Percentiles rank a stretch among this genome's conserved stretches.
phyloP scores from a whole-genome alignment of 2,888 invertebrate genomes.

The Parasteatoda lunata region DNA sequence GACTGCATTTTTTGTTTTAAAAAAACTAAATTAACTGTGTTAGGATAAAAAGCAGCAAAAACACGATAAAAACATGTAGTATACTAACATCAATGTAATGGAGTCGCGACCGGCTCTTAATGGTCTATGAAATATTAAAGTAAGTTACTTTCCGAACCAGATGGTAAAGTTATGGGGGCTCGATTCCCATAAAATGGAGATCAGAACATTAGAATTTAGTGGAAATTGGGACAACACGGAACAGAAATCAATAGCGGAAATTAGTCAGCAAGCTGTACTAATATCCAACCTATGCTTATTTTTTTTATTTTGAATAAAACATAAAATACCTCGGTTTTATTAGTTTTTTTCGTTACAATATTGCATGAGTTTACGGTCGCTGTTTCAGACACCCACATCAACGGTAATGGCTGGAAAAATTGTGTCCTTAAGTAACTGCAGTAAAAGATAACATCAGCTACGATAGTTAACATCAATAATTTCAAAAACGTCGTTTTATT shows the following conservation, averaged over 20 bases:
- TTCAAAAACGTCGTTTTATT: too few relatives aligned
- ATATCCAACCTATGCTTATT: not conserved
- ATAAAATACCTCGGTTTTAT: not conserved
- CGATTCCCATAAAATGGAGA: constrained; percentile 26
- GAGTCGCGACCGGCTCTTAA: constrained; percentile 38
- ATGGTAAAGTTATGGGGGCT: constrained; percentile 19
- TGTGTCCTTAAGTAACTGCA: too few relatives aligned
- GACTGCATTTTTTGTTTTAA: too few relatives aligned
- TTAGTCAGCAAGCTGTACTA: not conserved
- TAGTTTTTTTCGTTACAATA: too few relatives aligned
- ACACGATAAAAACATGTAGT: too few relatives aligned
- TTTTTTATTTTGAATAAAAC: not conserved
- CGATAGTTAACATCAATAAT: too few relatives aligned
- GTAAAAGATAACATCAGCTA: too few relatives aligned
- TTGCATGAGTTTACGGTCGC: too few relatives aligned
- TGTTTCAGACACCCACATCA: too few relatives aligned
- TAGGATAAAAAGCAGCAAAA: too few relatives aligned
- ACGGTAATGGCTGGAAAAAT: too few relatives aligned
- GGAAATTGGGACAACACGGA: not conserved
- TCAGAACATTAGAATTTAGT: constrained; percentile 4
- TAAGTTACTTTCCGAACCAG: constrained; percentile 25
- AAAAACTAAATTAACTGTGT: too few relatives aligned
- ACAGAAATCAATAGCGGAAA: not conserved
- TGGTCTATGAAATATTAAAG: constrained; percentile 59
- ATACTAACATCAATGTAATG: constrained; percentile 21